These are phyloP conservation scores for Ametastegia equiseti DNA, from an alignment of 2,888 invertebrate species.

Conservation along the genomic window DNA sequence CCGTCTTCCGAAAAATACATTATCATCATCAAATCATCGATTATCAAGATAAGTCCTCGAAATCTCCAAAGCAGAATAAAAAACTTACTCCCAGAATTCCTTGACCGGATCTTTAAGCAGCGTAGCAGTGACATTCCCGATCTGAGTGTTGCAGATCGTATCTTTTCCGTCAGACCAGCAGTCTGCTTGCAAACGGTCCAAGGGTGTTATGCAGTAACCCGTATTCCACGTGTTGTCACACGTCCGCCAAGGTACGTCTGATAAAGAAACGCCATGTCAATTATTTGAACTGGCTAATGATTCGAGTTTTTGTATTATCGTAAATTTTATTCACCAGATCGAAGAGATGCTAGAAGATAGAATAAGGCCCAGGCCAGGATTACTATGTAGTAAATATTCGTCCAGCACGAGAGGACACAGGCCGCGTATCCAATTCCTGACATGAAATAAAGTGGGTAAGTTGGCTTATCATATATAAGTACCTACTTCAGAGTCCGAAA, in stretches of 20 bases:
- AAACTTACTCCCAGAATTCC: slow-evolving; percentile 98
- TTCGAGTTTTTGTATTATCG: no score
- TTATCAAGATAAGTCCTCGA: slow-evolving; percentile 2
- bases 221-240: slow-evolving; percentile 98
- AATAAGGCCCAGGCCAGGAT: slow-evolving; percentile 98
- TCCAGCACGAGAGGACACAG: slow-evolving; percentile 99
- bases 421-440: slow-evolving; percentile 97
- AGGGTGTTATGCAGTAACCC: slow-evolving; percentile 91
- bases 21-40: neutral
- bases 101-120: slow-evolving; percentile 94
- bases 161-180: slow-evolving; percentile 82
- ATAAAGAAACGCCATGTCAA: neutral
- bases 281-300: neutral
- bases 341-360: slow-evolving; percentile 95
- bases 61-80: slow-evolving; percentile 31
- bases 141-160: slow-evolving; percentile 80
- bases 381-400: slow-evolving; percentile 99
- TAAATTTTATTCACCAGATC: slow-evolving; percentile 80
- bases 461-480: neutral
- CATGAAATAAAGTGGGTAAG: neutral
- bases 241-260: slow-evolving; percentile 95
- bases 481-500: neutral
- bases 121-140: slow-evolving; percentile 83
- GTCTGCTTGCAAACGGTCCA: slow-evolving; percentile 84
- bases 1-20: slow-evolving; percentile 80